Evolutionary conservation across 2,797 vertebrate genomes (phyloP).

Genomic region (Falco naumanni): DNA sequence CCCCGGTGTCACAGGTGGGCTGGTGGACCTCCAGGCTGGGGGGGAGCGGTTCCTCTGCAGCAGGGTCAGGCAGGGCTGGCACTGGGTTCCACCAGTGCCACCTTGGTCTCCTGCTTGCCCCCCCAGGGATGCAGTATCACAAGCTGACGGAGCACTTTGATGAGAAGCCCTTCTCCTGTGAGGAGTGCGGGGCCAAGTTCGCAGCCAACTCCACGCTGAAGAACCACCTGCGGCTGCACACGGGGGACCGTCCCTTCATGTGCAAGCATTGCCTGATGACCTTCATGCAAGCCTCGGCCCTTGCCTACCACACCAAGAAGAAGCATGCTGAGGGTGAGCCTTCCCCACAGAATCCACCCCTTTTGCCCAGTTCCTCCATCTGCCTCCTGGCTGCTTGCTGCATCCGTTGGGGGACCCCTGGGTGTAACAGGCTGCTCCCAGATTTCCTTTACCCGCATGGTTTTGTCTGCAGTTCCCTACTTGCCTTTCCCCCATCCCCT

Average conservation of each 20-base stretch:
- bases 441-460: background rate
- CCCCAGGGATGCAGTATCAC: conserved; percentile 90
- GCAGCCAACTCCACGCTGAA: conserved; percentile 89
- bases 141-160: conserved; percentile 90
- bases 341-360: background rate
- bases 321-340: conserved; percentile 87
- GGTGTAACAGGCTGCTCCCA: background rate
- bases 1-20: fast-evolving
- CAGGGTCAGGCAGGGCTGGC: background rate
- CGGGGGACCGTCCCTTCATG: conserved; percentile 86
- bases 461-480: background rate
- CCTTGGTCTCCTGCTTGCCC: background rate
- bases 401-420: background rate
- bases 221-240: conserved; percentile 89
- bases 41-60: background rate
- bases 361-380: background rate
- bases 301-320: conserved; percentile 93
- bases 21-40: background rate
- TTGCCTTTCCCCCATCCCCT: background rate
- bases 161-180: conserved; percentile 87
- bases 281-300: conserved; percentile 88
- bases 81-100: fast-evolving
- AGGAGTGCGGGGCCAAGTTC: conserved; percentile 87
- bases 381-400: background rate
- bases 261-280: conserved; percentile 91